phyloP scores from a whole-genome alignment of 2,113 vertebrate species.

The Seriola dumerili region DNA sequence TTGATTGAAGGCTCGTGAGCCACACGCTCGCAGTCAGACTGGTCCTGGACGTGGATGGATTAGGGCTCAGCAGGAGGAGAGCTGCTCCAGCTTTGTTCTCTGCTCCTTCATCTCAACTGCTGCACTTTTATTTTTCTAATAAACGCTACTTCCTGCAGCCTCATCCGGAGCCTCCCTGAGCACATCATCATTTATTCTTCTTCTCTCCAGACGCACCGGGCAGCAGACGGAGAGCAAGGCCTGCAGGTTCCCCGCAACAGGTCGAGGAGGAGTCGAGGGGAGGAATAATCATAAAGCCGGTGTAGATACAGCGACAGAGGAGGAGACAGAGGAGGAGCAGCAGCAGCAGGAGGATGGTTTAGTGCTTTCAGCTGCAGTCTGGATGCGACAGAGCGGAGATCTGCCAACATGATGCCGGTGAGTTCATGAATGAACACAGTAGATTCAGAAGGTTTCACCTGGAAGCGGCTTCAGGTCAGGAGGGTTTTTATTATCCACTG shows the following conservation, averaged over 20 bases:
- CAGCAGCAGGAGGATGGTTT: not conserved
- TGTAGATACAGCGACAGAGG: not conserved
- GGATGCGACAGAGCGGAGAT: conserved; percentile 27
- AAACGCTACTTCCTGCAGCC: not conserved
- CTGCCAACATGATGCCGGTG: conserved; percentile 75
- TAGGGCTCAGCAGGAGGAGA: conserved; percentile 9
- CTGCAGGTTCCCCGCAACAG: conserved; percentile 51
- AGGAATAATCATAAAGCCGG: too few relatives aligned
- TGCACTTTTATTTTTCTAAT: not conserved
- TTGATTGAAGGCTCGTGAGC: not conserved
- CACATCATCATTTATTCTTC: fast-evolving
- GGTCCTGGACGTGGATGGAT: not conserved
- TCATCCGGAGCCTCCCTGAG: not conserved
- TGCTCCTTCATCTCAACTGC: not conserved
- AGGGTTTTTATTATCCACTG: too few relatives aligned
- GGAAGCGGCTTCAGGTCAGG: too few relatives aligned
- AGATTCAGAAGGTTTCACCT: too few relatives aligned
- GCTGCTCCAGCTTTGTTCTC: not conserved
- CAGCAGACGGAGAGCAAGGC: not conserved
- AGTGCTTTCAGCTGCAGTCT: conserved; percentile 28
- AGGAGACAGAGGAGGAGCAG: not conserved
- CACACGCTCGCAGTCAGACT: not conserved
- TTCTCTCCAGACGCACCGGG: not conserved
- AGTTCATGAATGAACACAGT: conserved; percentile 18
- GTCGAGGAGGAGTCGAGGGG: conserved; percentile 25